Conservation (phyloP, 2,888 invertebrate genomes). For the Tuberolachnus salignus region DNA sequence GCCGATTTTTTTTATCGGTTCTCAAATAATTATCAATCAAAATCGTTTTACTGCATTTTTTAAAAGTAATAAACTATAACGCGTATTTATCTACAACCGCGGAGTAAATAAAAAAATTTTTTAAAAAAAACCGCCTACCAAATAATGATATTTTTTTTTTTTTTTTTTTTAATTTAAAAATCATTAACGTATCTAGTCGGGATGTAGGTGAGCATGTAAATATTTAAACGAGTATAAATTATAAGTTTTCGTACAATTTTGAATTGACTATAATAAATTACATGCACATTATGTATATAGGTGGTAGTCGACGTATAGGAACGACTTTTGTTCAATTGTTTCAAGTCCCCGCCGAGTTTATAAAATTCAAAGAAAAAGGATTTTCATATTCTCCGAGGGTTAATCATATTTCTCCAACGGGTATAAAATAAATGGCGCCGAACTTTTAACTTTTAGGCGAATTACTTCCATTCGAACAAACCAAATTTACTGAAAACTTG, state of each 20-base stretch:
- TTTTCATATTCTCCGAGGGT: slow-evolving; percentile 8
- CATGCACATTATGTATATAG: too few species aligned
- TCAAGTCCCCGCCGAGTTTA: not conserved
- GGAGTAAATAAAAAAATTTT: not conserved
- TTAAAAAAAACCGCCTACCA: not conserved
- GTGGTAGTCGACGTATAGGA: not conserved
- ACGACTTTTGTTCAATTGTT: not conserved
- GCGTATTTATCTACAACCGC: too few species aligned
- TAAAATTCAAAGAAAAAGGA: not conserved
- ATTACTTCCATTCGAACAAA: slow-evolving; percentile 49
- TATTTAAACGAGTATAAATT: not conserved
- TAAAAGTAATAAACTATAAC: too few species aligned
- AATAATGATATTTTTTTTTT: slow-evolving; percentile 7
- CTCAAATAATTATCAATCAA: too few species aligned
- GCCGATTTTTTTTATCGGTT: too few species aligned
- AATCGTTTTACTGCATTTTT: too few species aligned
- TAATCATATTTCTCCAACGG: slow-evolving; percentile 30
- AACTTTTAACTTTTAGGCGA: slow-evolving; percentile 44
- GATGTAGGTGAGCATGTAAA: not conserved
- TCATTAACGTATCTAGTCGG: too few species aligned
- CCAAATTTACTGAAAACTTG: slow-evolving; percentile 42
- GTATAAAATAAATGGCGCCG: slow-evolving; percentile 32
- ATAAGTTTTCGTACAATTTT: not conserved
- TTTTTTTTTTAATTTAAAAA: not conserved
- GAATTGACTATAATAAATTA: not conserved